Evolutionary conservation across 2,113 vertebrate genomes (phyloP), one percentile per base, ranked within the genome.

Genomic region (Laticauda laticaudata): DNA sequence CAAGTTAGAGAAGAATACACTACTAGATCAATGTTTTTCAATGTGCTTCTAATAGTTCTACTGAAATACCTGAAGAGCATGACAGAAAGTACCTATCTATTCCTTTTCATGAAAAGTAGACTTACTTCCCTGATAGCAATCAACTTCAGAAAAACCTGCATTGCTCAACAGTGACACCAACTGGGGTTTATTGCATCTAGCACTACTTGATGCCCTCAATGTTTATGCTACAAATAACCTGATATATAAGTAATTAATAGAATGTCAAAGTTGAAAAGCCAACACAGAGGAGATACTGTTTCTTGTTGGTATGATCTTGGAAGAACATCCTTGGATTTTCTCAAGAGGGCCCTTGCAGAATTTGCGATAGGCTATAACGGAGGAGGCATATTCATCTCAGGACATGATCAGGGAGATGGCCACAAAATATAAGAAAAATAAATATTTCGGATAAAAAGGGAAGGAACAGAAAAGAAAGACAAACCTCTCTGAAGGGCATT

Each of bases 401-500:
- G 64, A 56, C 15, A 48, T 57, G 81, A 23, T 48, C 53, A 81
- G 69, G 81, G 64, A 20, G 5, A 23, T 39, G 18, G 23, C 75
- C 39, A 45, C 23, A 86, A 43, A 43, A 90, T 88, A 3, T 81
- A 92, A 43, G 85, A 69, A 75, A n/a, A 53, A 23, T 14, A 57
- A 86, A 18, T 54, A 53, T 59, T 26, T 15, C 53, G 34, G 20
- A 56, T 4, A 92, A 86, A 61, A 0, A 0, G 69, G 89, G 34
- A 91, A 91, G 53, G 89, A 9, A 29, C 10, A 75, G 29, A 90
- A 45, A 90, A 61, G 34, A 90, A 59, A 20, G 23, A 61, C 92
- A 0, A 89, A 98, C 98, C 97, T 97, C 96, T 96, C 56, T 0
- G 95, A 51, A 97, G 96, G 4, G 97, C 97, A 3, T 96, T 96